Evolutionary conservation across 2,797 vertebrate species (phyloP), one percentile per base, ranked within the genome.

Genomic region (Cynopterus sphinx): DNA sequence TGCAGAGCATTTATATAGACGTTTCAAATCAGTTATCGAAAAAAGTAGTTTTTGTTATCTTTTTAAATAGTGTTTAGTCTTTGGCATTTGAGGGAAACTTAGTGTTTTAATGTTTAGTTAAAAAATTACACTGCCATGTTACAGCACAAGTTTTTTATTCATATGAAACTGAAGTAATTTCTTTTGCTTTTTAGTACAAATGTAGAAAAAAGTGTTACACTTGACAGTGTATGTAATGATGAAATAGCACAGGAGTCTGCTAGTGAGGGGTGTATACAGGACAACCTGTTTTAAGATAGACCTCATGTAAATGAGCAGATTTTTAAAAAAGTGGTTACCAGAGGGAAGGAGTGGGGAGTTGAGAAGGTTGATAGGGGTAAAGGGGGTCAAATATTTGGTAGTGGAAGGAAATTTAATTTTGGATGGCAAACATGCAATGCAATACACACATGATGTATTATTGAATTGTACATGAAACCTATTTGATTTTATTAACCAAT

Each of bases 61-160:
- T 74, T 90, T 91, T 84, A 59, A 87, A 41, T 87, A 92, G 22
- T 90, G 39, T 65, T 49, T 91, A 77, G 51, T 94, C 51, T 90
- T 90, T 88, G 55, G 49, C 31, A 46, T 92, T 87, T 96, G 55
- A 91, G 33, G 2, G 12, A 90, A 82, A 91, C 11, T 26, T 63
- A 63, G 65, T 94, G 13, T n/a, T 96, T 94, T 93, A 91, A 87
- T 92, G 26, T 84, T 93, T 77, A 84, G 81, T 87, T 93, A 33
- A 22, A 57, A 71, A 87, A 77, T 51, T 51, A 53, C 22, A 75
- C 31, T 74, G 73, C n/a, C 36, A 65, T 49, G 83, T 73, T 85
- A 90, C 12, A 91, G 51, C 57, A 67, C 15, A 41, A 31, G 31
- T 87, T 79, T 79, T 74, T 51, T 65, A 43, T 53, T 78, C 28